phyloP scores from a whole-genome alignment of 2,797 vertebrate species.

The Macropus fuliginosus region DNA sequence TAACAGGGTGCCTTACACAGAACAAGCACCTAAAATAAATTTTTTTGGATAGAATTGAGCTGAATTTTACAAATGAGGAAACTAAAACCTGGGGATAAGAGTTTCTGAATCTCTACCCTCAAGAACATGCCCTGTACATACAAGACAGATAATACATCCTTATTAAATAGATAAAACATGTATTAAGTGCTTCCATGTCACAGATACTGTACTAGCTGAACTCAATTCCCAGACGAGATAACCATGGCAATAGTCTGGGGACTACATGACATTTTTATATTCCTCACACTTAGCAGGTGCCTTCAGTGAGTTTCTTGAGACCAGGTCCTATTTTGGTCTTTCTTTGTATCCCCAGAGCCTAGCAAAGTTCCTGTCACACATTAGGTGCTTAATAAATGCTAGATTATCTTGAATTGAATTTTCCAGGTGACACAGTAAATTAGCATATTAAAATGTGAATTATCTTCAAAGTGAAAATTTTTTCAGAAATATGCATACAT shows the following conservation, averaged over 20 bases:
- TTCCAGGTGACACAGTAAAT: neutral
- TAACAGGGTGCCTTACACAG: neutral
- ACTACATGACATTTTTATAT: neutral
- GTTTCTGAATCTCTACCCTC: neutral
- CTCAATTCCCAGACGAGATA: neutral
- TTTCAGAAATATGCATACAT: neutral
- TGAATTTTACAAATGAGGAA: neutral
- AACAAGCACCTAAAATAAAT: neutral
- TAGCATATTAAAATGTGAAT: neutral
- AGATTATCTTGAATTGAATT: neutral
- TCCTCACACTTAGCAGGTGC: neutral
- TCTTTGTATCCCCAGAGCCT: neutral
- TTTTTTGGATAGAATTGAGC: neutral
- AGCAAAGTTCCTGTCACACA: neutral
- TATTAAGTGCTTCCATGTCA: neutral
- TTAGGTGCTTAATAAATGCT: neutral
- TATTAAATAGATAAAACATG: neutral
- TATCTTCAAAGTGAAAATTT: neutral
- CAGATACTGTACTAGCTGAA: neutral
- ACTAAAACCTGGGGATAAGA: neutral
- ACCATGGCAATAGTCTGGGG: neutral
- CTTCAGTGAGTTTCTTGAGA: neutral
- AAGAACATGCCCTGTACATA: neutral
- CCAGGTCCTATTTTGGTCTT: neutral
- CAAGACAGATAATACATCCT: neutral